These are phyloP conservation scores for Rotaria macrura DNA, from an alignment of 2,888 invertebrate species.

Conservation along the genomic window DNA sequence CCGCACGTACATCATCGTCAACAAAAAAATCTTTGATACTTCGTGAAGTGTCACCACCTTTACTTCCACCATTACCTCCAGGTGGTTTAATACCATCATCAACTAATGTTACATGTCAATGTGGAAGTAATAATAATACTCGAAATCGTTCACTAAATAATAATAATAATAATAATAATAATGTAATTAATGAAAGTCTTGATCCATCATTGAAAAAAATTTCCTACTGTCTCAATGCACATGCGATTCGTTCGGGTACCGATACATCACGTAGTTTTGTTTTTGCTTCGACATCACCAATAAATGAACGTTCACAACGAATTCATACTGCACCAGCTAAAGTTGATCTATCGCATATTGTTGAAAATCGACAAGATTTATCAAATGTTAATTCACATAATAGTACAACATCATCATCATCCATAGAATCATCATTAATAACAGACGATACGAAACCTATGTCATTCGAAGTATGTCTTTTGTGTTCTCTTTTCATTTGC, in stretches of 20 bases:
- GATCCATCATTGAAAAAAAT: slow-evolving; percentile 1
- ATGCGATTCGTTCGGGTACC: not conserved
- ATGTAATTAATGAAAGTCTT: not conserved
- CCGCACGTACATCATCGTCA: not conserved
- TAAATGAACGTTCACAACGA: not conserved
- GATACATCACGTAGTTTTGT: not conserved
- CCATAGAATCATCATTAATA: not conserved
- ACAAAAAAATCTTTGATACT: not conserved
- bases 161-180: not conserved
- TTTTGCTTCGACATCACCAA: not conserved
- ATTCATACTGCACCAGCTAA: not conserved
- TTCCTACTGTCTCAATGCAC: not conserved
- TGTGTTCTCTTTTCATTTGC: not conserved
- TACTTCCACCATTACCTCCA: not conserved
- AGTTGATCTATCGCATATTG: not conserved
- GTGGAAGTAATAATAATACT: not conserved
- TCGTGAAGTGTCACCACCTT: not conserved
- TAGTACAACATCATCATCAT: not conserved
- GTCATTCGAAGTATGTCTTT: not conserved
- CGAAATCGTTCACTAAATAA: not conserved
- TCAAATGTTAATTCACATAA: not conserved
- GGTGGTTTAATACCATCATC: not conserved
- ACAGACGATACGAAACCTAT: not conserved
- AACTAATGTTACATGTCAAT: not conserved
- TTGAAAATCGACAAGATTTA: not conserved